phyloP scores from a whole-genome alignment of 2,113 vertebrate species.

The Brachypodius melanocephalos region DNA sequence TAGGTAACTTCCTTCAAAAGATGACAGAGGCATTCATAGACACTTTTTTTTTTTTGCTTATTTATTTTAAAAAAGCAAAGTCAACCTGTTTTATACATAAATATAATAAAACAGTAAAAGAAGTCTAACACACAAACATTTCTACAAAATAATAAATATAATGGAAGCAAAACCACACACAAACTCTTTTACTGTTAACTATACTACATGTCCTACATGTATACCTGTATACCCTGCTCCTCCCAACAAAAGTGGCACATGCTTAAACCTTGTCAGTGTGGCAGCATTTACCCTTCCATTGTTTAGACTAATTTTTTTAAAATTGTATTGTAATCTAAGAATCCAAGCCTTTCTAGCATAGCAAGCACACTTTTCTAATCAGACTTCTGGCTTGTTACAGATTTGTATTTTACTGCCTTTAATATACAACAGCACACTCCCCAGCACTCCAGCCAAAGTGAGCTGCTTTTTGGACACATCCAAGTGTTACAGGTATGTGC shows the following conservation, averaged over 20 bases:
- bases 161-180: slow-evolving; percentile 70
- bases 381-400: background rate
- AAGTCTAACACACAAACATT: slow-evolving; percentile 76
- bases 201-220: slow-evolving; percentile 57
- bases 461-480: background rate
- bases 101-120: slow-evolving; percentile 75
- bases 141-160: slow-evolving; percentile 85
- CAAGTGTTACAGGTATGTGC: background rate
- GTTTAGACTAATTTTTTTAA: background rate
- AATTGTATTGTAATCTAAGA: background rate
- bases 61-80: slow-evolving; percentile 81
- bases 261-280: background rate
- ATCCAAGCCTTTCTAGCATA: slow-evolving; percentile 41
- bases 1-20: slow-evolving; percentile 75
- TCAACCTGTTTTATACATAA: slow-evolving; percentile 80
- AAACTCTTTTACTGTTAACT: slow-evolving; percentile 47
- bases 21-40: slow-evolving; percentile 82
- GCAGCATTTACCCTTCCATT: slow-evolving; percentile 34
- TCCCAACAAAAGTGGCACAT: slow-evolving; percentile 58
- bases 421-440: background rate
- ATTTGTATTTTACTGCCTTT: slow-evolving; percentile 11
- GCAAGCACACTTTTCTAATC: slow-evolving; percentile 57
- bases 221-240: slow-evolving; percentile 67
- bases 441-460: background rate
- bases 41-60: slow-evolving; percentile 76